Evolutionary conservation across 2,113 vertebrate species (phyloP).

Genomic region (Odocoileus virginianus): DNA sequence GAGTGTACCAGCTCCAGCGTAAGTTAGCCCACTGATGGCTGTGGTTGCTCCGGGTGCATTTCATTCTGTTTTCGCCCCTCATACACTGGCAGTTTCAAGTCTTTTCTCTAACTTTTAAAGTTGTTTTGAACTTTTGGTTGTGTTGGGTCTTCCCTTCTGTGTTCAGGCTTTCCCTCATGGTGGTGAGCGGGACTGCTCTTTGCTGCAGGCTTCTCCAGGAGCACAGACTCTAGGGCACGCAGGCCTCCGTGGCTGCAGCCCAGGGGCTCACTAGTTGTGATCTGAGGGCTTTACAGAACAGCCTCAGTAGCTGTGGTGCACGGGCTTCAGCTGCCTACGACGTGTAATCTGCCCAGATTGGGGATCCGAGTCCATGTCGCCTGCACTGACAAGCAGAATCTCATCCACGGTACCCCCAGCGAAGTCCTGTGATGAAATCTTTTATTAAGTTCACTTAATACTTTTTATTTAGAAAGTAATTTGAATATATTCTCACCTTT

Average conservation of each 20-base stretch:
- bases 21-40: not conserved
- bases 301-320: not conserved
- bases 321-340: not conserved
- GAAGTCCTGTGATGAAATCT: not conserved
- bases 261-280: not conserved
- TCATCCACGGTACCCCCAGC: not conserved
- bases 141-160: not conserved
- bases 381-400: not conserved
- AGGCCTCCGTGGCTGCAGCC: not conserved
- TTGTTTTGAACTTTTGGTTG: not conserved
- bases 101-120: not conserved
- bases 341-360: not conserved
- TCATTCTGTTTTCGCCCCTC: not conserved
- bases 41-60: not conserved
- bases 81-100: not conserved
- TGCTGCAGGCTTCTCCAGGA: not conserved
- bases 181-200: not conserved
- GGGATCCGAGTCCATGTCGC: not conserved
- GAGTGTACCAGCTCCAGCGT: not conserved
- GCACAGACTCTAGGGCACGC: not conserved
- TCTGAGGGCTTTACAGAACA: not conserved
- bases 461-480: conserved; percentile 32
- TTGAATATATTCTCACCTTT: not conserved
- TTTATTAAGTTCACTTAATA: conserved; percentile 71
- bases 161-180: not conserved